Conservation (phyloP, 1,140 invertebrate genomes). For the Trissolcus basalis region DNA sequence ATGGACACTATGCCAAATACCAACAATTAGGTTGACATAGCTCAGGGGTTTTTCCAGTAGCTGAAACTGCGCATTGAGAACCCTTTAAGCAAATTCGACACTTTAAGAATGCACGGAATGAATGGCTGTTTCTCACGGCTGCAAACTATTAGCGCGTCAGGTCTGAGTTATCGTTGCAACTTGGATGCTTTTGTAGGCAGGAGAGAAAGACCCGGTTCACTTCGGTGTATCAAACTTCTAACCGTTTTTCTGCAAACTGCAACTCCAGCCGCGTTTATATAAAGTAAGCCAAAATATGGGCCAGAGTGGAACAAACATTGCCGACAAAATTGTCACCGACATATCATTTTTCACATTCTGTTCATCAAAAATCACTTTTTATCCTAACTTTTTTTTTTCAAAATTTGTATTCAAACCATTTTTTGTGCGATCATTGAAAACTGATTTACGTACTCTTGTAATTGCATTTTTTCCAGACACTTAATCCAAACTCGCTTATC, state of each 20-base stretch:
- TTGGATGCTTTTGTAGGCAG: constrained; percentile 25
- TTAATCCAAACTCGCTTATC: not conserved
- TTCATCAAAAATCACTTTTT: no score
- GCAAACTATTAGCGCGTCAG: constrained; percentile 51
- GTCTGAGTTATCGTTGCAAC: constrained; percentile 50
- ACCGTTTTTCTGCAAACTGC: constrained; percentile 38
- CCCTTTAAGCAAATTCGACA: constrained; percentile 37
- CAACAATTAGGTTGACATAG: no score
- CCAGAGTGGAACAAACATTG: constrained; percentile 33
- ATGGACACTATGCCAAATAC: no score
- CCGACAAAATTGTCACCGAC: no score
- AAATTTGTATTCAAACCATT: no score
- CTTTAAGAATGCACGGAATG: constrained; percentile 46
- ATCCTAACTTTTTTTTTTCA: no score
- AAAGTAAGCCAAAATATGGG: constrained; percentile 27
- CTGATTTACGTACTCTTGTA: no score
- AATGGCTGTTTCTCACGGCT: constrained; percentile 48
- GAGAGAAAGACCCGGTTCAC: constrained; percentile 14
- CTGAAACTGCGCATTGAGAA: constrained; percentile 23
- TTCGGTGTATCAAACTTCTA: constrained; percentile 42
- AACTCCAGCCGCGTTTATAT: constrained; percentile 32
- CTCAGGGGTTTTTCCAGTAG: no score
- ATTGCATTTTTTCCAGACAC: no score
- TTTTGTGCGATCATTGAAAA: not conserved
- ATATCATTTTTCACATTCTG: no score